Conservation (phyloP, 2,888 invertebrate genomes). For the Carpatolechia fugitivella region DNA sequence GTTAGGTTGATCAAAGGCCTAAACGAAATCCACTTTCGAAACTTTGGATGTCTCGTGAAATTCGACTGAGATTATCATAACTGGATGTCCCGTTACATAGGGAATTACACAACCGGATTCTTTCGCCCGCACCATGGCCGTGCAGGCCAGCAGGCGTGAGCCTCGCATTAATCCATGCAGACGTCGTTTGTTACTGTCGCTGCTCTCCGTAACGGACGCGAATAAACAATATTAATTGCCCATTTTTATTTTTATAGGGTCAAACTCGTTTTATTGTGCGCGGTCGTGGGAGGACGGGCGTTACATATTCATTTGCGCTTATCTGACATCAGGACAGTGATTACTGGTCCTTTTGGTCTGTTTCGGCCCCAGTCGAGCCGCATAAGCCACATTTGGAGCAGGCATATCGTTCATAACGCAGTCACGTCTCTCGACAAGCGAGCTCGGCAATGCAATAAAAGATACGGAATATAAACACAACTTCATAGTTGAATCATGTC, state of each 20-base stretch:
- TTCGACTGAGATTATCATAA: conserved; percentile 76
- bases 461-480: conserved; percentile 48
- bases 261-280: conserved; percentile 58
- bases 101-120: conserved; percentile 69
- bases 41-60: conserved; percentile 61
- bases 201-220: conserved; percentile 67
- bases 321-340: conserved; percentile 65
- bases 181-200: conserved; percentile 64
- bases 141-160: conserved; percentile 21
- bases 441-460: conserved; percentile 47
- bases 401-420: conserved; percentile 39
- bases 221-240: conserved; percentile 75
- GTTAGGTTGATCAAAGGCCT: conserved; percentile 47
- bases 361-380: conserved; percentile 45
- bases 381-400: conserved; percentile 55
- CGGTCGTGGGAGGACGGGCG: conserved; percentile 67
- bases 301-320: conserved; percentile 75
- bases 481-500: conserved; percentile 55
- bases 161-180: conserved; percentile 54
- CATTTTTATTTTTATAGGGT: conserved; percentile 70
- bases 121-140: conserved; percentile 17
- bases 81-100: conserved; percentile 75
- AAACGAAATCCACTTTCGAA: conserved; percentile 67
- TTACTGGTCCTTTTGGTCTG: conserved; percentile 61
- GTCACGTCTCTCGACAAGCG: conserved; percentile 48